These are phyloP conservation scores for Planococcus citri DNA, from an alignment of 1,140 invertebrate species.

Conservation along the genomic window DNA sequence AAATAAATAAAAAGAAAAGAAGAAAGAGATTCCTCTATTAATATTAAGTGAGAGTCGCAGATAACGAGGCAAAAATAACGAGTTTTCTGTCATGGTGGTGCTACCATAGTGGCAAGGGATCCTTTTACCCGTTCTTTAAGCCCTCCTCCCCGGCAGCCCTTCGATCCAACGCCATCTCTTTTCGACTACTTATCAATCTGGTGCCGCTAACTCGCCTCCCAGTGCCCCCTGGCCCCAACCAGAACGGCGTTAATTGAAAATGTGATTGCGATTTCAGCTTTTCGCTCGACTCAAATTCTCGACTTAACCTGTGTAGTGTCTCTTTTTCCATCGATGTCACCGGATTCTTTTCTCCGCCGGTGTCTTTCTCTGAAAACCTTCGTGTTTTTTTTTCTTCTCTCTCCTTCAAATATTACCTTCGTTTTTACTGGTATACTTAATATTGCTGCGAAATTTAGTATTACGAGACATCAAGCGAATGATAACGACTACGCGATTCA, in stretches of 20 bases:
- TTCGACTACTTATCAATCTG: conserved; percentile 19
- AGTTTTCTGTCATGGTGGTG: conserved; percentile 20
- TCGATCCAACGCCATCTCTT: background rate
- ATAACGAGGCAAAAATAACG: conserved; percentile 20
- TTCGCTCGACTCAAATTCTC: too few species aligned
- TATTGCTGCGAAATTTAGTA: too few species aligned
- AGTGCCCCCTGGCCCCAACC: background rate
- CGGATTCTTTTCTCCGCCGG: too few species aligned
- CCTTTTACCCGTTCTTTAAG: background rate
- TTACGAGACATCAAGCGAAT: too few species aligned
- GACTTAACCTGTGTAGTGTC: too few species aligned
- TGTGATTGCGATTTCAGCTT: background rate
- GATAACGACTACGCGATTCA: too few species aligned
- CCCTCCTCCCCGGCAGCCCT: background rate
- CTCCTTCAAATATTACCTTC: too few species aligned
- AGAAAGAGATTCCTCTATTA: conserved; percentile 17
- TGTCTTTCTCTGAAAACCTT: too few species aligned
- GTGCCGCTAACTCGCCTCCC: conserved; percentile 19
- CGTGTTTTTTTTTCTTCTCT: too few species aligned
- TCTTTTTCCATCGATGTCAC: too few species aligned
- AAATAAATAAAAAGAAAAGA: background rate
- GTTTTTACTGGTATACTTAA: too few species aligned
- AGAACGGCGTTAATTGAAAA: conserved; percentile 16
- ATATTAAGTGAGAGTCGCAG: conserved; percentile 17
- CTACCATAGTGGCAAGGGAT: conserved; percentile 19